Base-by-base conservation (phyloP, 2,888 invertebrate species). In the Gerris lacustris region DNA sequence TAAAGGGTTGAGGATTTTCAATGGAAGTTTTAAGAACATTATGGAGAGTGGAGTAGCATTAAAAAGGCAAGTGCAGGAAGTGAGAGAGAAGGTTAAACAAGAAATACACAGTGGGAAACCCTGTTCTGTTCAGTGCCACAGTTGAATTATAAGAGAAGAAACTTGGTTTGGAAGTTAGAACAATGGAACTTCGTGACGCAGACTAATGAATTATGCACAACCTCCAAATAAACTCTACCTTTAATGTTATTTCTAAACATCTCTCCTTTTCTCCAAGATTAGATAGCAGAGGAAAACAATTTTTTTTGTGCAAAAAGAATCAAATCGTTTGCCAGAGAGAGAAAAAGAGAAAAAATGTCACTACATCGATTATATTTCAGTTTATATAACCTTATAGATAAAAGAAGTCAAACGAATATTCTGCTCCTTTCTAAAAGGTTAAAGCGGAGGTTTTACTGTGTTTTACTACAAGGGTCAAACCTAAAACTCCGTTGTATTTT, bases 61-160 rank as follows among this genome's bases (percentile, higher is more conserved):
- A 55, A 15, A 55, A 55, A 55, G 9, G 15, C 55, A 55, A 55
- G 15, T 9, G 15, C 55, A 55, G 55, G 55, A 55, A 55, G 55
- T 11, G 15, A 55, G 55, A 11, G 15, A 55, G 5, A 15, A 55
- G 55, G 15, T 15, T 55, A 55, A 55, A 55, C 11, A 55, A 55
- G 55, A 55, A 55, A 55, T 55, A 55, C 5, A 55, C 11, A 55
- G 55, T 55, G 55, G 55, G 15, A 15, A 5, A 15, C 55, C 15
- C 15, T 11, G 55, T 31, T 31, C 31, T 31, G 31, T 31, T 31
- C 31, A 31, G 31, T 31, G 31, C 31, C 31, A 31, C 31, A 31
- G 31, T 31, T 55, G 55, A 55, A 55, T 55, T 55, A 55, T 55
- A 55, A 55, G 55, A 55, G 15, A 55, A 55, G 55, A 55, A 55